These are phyloP conservation scores for Clinocottus analis DNA, from an alignment of 2,113 vertebrate species.

Conservation along the genomic window DNA sequence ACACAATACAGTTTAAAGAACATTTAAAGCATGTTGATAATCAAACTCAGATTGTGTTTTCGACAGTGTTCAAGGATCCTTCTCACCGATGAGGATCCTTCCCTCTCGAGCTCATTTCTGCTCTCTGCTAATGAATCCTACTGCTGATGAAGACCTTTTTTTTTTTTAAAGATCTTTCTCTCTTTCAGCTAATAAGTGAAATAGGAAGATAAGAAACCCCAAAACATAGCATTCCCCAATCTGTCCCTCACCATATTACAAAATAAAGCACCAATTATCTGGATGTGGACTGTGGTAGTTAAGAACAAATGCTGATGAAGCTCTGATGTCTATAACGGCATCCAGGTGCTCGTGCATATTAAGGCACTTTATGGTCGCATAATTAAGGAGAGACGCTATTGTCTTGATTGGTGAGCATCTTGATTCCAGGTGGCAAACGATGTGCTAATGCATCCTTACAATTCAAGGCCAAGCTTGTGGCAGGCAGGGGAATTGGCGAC, in stretches of 20 bases:
- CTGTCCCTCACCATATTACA: conserved; percentile 4
- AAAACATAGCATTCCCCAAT: conserved; percentile 1
- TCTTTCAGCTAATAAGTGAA: conserved; percentile 20
- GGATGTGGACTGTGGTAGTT: conserved; percentile 31
- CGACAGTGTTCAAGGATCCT: not conserved
- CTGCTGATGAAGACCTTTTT: not conserved
- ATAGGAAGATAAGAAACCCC: not conserved
- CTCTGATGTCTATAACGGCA: conserved; percentile 58
- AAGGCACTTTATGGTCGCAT: conserved; percentile 60
- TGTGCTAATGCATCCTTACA: conserved; percentile 40
- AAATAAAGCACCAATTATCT: conserved; percentile 42
- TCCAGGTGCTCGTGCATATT: conserved; percentile 69
- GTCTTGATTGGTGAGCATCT: conserved; percentile 59
- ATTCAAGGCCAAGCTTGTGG: conserved; percentile 51
- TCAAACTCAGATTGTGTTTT: too few relatives aligned
- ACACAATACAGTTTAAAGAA: not conserved
- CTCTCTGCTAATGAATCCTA: not conserved
- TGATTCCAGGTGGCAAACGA: conserved; percentile 70
- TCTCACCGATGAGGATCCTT: not conserved
- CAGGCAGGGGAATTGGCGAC: conserved; percentile 14
- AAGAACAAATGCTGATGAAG: conserved; percentile 61
- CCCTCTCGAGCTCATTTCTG: not conserved
- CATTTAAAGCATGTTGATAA: not conserved
- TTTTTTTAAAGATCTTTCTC: not conserved
- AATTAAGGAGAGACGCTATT: conserved; percentile 56